Base-by-base conservation (phyloP, 2,888 invertebrate species). In the Dolomedes plantarius region DNA sequence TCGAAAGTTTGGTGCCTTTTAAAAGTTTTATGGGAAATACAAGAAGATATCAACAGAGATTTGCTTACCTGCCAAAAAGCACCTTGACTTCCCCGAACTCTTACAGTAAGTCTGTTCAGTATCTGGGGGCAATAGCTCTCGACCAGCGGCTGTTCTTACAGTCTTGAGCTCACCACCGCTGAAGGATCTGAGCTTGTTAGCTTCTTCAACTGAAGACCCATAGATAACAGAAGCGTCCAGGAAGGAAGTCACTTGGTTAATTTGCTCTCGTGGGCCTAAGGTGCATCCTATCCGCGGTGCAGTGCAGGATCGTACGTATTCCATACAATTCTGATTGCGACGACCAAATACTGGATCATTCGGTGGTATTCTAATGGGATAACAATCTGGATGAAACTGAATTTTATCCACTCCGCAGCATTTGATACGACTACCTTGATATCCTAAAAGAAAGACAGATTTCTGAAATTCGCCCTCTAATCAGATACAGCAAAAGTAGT, bases 151-250 rank as follows among this genome's bases (percentile, higher is more conserved):
- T 2, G 77, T 71, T 19, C 88, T 88, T 82, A 93, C 93, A 0
- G 91, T 92, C 74, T 92, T 92, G 81, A 93, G 89, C 28, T 91
- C 90, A 13, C 97, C 97, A 0, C 94, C 94, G 64, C 92, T 92
- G 89, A 94, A 94, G 11, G 94, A 93, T 6, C 97, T 93, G 31
- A 96, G 92, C 31, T 93, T 93, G 11, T 93, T 92, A n/a, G 94
- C 94, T 88, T 95, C 94, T 50, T 93, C 92, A 9, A 93, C 93
- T 3, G 93, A 94, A 88, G 94, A 95, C 0, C 97, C 97, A 90
- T 97, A 97, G 0, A 96, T 95, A 46, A 95, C 91, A 0, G 96
- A 96, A 1, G 95, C 92, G 90, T 97, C 97, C 92, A 96, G 92
- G 91, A 92, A 95, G 13, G 94, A 94, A 31, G 95, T 95, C 0